A percentile compares a stretch with the other conserved stretches of the same genome.
Evolutionary conservation across 2,113 vertebrate genomes (phyloP).

Genomic region (Podarcis muralis): DNA sequence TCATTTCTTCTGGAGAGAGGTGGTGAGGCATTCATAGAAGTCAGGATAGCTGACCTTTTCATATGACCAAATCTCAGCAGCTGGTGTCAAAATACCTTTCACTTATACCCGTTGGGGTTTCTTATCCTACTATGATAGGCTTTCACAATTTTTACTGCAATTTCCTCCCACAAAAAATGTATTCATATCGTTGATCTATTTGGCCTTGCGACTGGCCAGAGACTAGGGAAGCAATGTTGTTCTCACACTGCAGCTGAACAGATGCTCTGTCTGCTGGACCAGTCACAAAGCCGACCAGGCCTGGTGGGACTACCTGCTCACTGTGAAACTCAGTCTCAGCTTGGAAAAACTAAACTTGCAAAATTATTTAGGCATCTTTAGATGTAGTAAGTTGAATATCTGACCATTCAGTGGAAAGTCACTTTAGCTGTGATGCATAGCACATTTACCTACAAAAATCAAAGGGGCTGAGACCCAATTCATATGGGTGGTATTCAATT

Average conservation of each 20-base stretch:
- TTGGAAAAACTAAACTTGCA: not conserved
- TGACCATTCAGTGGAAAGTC: not conserved
- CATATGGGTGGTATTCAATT: not conserved
- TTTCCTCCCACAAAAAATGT: not conserved
- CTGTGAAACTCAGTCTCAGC: not conserved
- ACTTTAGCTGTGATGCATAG: not conserved
- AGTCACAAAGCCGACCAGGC: not conserved
- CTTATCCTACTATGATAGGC: not conserved
- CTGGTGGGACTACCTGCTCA: not conserved
- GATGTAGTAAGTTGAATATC: not conserved
- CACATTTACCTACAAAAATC: not conserved
- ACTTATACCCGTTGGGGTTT: slow-evolving; percentile 5
- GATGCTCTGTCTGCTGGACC: slow-evolving; percentile 20
- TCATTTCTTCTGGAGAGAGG: not conserved
- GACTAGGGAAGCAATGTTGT: not conserved
- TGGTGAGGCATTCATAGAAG: not conserved
- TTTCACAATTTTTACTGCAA: not conserved
- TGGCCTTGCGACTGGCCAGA: not conserved
- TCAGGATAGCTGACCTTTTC: slow-evolving; percentile 4
- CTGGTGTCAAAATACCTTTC: slow-evolving; percentile 9
- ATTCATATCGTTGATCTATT: not conserved
- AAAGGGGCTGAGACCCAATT: not conserved
- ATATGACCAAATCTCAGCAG: not conserved
- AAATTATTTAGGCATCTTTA: not conserved
- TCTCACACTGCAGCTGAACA: slow-evolving; percentile 4